Percentiles rank a stretch among this genome's conserved stretches.
These are phyloP conservation scores for Cosmopolites sordidus DNA, from an alignment of 2,888 invertebrate species.

Conservation along the genomic window DNA sequence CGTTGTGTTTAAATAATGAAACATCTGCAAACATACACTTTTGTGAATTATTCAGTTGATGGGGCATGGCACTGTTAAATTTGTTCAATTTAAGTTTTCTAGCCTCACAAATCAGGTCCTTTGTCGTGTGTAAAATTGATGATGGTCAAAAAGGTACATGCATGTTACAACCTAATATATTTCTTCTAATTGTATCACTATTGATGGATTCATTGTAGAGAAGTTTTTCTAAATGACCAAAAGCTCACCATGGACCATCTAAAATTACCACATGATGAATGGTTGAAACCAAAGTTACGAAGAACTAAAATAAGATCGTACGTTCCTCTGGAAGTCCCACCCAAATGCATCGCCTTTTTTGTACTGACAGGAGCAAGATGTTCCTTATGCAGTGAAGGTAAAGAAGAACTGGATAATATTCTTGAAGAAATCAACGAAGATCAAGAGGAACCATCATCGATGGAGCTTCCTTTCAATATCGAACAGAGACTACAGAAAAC, in stretches of 20 bases:
- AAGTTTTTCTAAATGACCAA: slow-evolving; percentile 61
- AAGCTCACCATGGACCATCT: slow-evolving; percentile 56
- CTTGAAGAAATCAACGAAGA: slow-evolving; percentile 42
- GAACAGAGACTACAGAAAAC: slow-evolving; percentile 10
- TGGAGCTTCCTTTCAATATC: slow-evolving; percentile 7
- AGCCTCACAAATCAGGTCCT: no score
- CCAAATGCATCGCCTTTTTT: slow-evolving; percentile 71
- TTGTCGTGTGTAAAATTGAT: no score
- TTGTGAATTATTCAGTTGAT: no score
- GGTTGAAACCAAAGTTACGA: slow-evolving; percentile 46
- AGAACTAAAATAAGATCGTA: slow-evolving; percentile 53
- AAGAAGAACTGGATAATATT: slow-evolving; percentile 36
- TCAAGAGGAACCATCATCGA: slow-evolving; percentile 6
- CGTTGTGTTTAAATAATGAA: no score
- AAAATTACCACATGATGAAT: slow-evolving; percentile 44
- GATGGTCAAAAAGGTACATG: no score
- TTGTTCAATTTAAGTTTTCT: no score
- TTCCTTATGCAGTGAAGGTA: slow-evolving; percentile 52
- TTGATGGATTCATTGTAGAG: no score
- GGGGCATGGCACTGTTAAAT: no score
- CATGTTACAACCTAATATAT: no score
- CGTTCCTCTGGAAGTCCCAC: slow-evolving; percentile 58
- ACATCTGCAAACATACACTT: no score
- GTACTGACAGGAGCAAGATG: slow-evolving; percentile 64
- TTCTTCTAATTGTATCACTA: no score